Percentiles rank a stretch among this genome's conserved stretches.
Evolutionary conservation across 2,888 invertebrate species (phyloP).

Genomic region (Leptothorax acervorum): DNA sequence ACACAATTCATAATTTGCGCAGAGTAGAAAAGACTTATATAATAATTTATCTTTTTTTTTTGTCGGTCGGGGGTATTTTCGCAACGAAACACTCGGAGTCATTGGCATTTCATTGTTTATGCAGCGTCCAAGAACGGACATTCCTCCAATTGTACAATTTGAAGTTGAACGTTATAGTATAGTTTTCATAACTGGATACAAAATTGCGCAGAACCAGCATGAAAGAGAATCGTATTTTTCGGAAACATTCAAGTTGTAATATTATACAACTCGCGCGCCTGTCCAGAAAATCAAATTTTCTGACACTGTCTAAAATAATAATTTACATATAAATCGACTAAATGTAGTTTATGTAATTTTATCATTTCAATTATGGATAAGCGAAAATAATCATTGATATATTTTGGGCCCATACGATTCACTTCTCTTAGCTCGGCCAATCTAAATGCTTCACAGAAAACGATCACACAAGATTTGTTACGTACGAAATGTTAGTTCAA

Average conservation of each 20-base stretch:
- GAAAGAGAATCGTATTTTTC: constrained; percentile 60
- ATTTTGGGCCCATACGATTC: constrained; percentile 57
- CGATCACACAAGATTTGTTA: constrained; percentile 40
- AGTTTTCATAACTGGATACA: constrained; percentile 67
- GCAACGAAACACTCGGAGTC: constrained; percentile 75
- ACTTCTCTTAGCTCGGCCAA: constrained; percentile 54
- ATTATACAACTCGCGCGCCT: constrained; percentile 6
- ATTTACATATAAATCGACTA: constrained; percentile 10
- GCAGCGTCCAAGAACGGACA: constrained; percentile 74
- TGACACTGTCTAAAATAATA: neutral
- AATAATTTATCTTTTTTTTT: constrained; percentile 47
- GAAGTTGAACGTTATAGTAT: constrained; percentile 66
- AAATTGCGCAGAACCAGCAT: constrained; percentile 58
- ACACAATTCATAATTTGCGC: constrained; percentile 42
- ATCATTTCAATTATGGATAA: constrained; percentile 24
- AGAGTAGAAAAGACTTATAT: constrained; percentile 54
- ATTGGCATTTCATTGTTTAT: constrained; percentile 77
- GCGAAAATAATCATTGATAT: constrained; percentile 30
- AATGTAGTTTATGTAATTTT: neutral
- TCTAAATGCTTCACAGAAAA: constrained; percentile 50
- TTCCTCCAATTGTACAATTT: constrained; percentile 77
- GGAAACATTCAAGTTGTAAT: constrained; percentile 54
- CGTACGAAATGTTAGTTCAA: constrained; percentile 30
- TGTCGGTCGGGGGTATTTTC: constrained; percentile 71
- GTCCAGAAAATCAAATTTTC: constrained; percentile 9